Conservation (phyloP, 2,113 vertebrate genomes). For the Propithecus coquereli region DNA sequence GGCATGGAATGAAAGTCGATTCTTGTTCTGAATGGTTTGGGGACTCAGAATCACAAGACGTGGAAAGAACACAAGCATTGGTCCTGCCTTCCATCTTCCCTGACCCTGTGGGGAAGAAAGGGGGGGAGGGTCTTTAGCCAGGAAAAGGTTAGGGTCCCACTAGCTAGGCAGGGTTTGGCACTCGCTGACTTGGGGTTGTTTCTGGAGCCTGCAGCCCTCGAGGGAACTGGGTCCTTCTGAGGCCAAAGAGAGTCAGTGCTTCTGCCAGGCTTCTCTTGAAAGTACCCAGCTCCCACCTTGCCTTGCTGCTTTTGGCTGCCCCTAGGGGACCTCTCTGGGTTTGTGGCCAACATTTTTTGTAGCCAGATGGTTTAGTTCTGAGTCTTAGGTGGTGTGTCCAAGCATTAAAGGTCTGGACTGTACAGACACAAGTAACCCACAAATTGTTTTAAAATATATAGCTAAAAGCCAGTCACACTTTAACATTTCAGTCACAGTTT, state of each 20-base stretch:
- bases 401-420: background rate
- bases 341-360: background rate
- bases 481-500: background rate
- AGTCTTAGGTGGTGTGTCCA: background rate
- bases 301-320: background rate
- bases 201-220: background rate
- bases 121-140: background rate
- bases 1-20: background rate
- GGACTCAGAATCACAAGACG: background rate
- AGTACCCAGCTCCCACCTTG: background rate
- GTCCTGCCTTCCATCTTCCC: background rate
- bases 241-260: background rate
- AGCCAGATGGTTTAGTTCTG: background rate
- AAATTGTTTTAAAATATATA: background rate
- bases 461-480: background rate
- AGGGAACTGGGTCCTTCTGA: background rate
- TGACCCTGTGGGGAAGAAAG: fast-evolving
- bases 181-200: background rate
- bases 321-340: background rate
- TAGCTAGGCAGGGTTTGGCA: background rate
- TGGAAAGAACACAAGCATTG: background rate
- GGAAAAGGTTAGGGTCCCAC: background rate
- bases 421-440: background rate
- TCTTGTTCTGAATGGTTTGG: background rate
- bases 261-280: background rate